Base-by-base conservation (phyloP, 1,140 invertebrate species). In the Eriosoma lanigerum region DNA sequence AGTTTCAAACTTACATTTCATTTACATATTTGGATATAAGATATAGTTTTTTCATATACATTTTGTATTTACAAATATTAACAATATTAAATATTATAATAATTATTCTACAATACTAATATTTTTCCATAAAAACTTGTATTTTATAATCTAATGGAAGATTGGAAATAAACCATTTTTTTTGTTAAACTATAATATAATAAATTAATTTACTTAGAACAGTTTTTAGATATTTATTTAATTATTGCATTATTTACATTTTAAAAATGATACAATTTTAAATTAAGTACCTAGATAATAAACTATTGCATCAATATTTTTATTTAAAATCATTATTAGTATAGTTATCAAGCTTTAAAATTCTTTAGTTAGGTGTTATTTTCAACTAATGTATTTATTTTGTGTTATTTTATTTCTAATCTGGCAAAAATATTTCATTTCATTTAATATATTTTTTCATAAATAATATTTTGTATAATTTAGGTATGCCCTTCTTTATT, bases 221-320 rank as follows among this genome's bases (percentile, higher is more conserved):
- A n/a, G 8, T 38, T 4, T 38, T 38, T 38, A 38, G 32, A 8
- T 38, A 38, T 38, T 38, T 38, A 38, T 4, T 38, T 38, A 38
- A 8, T 38, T 3, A 38, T 38, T 38, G n/a, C n/a, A n/a, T 44
- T 46, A 66, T 24, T 44, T 66, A 6, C n/a, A 62, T 62, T 26
- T 62, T 17, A 62, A 66, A n/a, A n/a, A 3, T 32, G 29, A 58
- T 2, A 24, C 1, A 50, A 32, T 29, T 48, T 68, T 5, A 52
- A 72, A 72, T 32, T 50, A 8, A 72, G 68, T 72, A n/a, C n/a
- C n/a, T n/a, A 72, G 68, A 72, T 52, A 13, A 29, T 29, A 29
- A 52, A 72, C 29, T 29, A 50, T 29, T 72, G 68, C 68, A 72
- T 46, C 46, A n/a, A 52, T 29, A 52, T 72, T 72, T 68, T 29